phyloP scores from a whole-genome alignment of 2,888 invertebrate species.

The Yponomeuta evonymella region DNA sequence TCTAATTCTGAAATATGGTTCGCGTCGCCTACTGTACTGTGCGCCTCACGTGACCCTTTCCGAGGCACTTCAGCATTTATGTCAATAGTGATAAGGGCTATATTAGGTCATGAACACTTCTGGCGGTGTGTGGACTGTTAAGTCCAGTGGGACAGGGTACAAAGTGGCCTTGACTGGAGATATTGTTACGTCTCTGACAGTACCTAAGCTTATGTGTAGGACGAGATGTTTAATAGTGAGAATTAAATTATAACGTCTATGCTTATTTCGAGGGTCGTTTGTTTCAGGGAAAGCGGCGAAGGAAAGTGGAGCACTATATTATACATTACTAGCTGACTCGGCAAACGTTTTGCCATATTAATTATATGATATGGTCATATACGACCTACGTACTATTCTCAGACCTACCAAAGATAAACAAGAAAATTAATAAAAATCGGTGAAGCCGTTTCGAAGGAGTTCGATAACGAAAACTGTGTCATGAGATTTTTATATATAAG shows the following conservation, averaged over 20 bases:
- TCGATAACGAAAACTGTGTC: too few relatives aligned
- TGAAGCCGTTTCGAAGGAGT: too few relatives aligned
- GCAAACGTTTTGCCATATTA: too few relatives aligned
- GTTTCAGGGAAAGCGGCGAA: too few relatives aligned
- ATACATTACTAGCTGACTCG: too few relatives aligned
- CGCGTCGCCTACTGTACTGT: background rate
- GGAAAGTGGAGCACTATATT: too few relatives aligned
- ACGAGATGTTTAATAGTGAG: background rate
- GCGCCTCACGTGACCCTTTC: background rate
- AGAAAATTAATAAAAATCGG: too few relatives aligned
- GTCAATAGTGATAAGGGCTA: background rate
- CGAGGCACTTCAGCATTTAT: background rate
- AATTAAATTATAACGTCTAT: background rate
- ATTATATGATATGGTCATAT: too few relatives aligned
- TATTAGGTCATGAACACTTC: background rate
- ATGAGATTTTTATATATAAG: too few relatives aligned
- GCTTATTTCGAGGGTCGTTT: too few relatives aligned
- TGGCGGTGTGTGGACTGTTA: background rate
- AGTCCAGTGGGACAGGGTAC: background rate
- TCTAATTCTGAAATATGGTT: slow-evolving; percentile 13
- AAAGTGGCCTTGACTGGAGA: background rate
- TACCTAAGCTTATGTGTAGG: background rate
- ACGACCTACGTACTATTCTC: too few relatives aligned
- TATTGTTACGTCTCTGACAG: background rate
- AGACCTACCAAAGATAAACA: too few relatives aligned